Base-by-base conservation (phyloP, 2,888 invertebrate species). In the Drosophila peninsularis region DNA sequence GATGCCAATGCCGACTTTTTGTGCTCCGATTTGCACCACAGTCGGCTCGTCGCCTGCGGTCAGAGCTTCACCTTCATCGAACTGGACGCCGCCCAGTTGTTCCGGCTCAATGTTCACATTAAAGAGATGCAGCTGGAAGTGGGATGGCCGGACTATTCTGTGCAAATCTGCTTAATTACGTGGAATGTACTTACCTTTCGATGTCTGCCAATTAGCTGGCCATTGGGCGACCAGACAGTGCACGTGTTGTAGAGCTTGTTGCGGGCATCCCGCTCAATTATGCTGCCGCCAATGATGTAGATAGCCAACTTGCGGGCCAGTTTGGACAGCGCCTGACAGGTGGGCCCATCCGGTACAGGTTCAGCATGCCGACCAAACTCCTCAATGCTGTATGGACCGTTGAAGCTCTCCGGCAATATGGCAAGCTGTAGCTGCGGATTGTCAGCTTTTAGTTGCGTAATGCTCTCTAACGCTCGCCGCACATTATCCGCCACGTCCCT, bases 1-100 rank as follows among this genome's bases (percentile, higher is more conserved):
- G 88, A 99, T 97, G n/a, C 98, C 98, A 47, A 99, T 89, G 0
- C 99, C 99, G 62, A 98, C 93, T 93, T 95, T 96, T 21, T 94
- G 92, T 10, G 94, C 94, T 45, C 94, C 94, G 58, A 95, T 95
- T 49, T 96, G 94, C 89, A 98, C 96, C 0, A 94, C 95, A 0
- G 96, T 95, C 54, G 97, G 91, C n/a, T 94, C 92, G 85, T 95
- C 93, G 0, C 98, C 99, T 0, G 97, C 94, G 41, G 94, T 94
- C 9, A 99, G 92, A 0, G 95, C 95, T 55, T 97, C 96, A 0
- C 98, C 98, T 92, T 99, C 99, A 84, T 96, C 96, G 91, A 99
- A 98, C 11, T 95, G 95, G 10, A 98, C 96, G 90, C 96, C 96
- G 19, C 96, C 96, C 36, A 97, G 97, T 70, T 98, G 77, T 13